Evolutionary conservation across 2,797 vertebrate species (phyloP).

Genomic region (Apogon talboti): DNA sequence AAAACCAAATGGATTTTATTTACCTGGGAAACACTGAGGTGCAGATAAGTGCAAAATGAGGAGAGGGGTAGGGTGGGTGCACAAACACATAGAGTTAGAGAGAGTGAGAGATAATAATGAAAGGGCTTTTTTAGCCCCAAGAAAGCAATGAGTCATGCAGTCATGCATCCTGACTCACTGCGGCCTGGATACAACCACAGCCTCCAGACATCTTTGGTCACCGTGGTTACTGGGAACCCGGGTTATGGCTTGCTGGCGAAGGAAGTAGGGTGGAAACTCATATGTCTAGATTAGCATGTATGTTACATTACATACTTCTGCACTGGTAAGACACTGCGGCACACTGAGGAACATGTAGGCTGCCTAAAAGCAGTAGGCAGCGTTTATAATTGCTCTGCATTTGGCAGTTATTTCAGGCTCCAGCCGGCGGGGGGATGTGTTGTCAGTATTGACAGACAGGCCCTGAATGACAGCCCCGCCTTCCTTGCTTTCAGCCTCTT

Average conservation of each 20-base stretch:
- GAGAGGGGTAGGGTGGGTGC: slow-evolving; percentile 3
- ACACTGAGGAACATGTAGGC: slow-evolving; percentile 29
- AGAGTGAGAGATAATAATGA: slow-evolving; percentile 65
- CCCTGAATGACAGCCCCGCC: slow-evolving; percentile 64
- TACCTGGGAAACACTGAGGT: slow-evolving; percentile 54
- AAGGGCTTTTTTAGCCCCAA: slow-evolving; percentile 66
- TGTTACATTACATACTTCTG: slow-evolving; percentile 18
- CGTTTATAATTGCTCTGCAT: slow-evolving; percentile 61
- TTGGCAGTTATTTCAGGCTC: slow-evolving; percentile 67
- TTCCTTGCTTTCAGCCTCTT: slow-evolving; percentile 36
- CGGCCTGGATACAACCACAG: slow-evolving; percentile 49
- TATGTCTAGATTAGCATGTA: slow-evolving; percentile 54
- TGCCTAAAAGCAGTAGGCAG: slow-evolving; percentile 54
- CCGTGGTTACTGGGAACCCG: slow-evolving; percentile 55
- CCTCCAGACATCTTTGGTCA: slow-evolving; percentile 58
- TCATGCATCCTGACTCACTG: slow-evolving; percentile 70
- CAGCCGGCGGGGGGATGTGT: slow-evolving; percentile 45
- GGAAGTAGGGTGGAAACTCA: slow-evolving; percentile 56
- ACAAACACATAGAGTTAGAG: slow-evolving; percentile 21
- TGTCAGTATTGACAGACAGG: slow-evolving; percentile 70
- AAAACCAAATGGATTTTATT: slow-evolving; percentile 56
- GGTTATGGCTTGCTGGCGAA: slow-evolving; percentile 21
- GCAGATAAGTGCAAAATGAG: slow-evolving; percentile 49
- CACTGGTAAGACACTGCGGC: slow-evolving; percentile 8
- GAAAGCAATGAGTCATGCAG: slow-evolving; percentile 71